Base-by-base conservation (phyloP, 2,113 vertebrate genomes). In the Chloropsis cyanopogon region DNA sequence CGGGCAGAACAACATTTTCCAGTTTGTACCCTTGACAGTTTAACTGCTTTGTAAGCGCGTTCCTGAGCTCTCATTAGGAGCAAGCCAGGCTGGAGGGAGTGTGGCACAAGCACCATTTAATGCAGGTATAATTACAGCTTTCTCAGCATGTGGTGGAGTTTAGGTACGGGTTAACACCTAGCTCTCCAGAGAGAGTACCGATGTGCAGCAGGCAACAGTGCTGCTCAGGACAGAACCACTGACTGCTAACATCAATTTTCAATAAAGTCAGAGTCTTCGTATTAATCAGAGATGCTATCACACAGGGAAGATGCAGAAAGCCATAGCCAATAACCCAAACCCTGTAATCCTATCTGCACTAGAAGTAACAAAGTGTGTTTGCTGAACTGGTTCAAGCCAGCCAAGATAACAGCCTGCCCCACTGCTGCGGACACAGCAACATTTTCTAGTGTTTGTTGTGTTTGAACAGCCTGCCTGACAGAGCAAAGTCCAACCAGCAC, bases 41-140 rank as follows among this genome's bases (percentile, higher is more conserved):
- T 78, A 71, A 80, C 47, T 9, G 1, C 85, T 81, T 70, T 8
- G 72, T 66, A 73, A 90, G 72, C 3, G 0, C 73, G 72, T 68
- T 70, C 68, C 92, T 63, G 35, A 73, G 71, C 71, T 90, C 56
- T 41, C 60, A 86, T 42, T 49, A 73, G 54, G n/a, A 59, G 23
- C 22, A 81, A 46, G 54, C 39, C 61, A 47, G 41, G 71, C 63
- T 42, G 64, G 49, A 91, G 60, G 71, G 15, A 88, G 76, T 4
- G 28, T 57, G 92, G 93, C 69, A 75, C 84, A 90, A 4, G 13
- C 68, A 70, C 28, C 85, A 52, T 22, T 93, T 84, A 60, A 46
- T 20, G 24, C 4, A 4, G 57, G 35, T 56, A 29, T 92, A 94
- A 96, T 95, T 84, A 93, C 44, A 95, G 93, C 80, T 65, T 90